phyloP scores from a whole-genome alignment of 2,888 invertebrate species.

The Portevinia maculata region DNA sequence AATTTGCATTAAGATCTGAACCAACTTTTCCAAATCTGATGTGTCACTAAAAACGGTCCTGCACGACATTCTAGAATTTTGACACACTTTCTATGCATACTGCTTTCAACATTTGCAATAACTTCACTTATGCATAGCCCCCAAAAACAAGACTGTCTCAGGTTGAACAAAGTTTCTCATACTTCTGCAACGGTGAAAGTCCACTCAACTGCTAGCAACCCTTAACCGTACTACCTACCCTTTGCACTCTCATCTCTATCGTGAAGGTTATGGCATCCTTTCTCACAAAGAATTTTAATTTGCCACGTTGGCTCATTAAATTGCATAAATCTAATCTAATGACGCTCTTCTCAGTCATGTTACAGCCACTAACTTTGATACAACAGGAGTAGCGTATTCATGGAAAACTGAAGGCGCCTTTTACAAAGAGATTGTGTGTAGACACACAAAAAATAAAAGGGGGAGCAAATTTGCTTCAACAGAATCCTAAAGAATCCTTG shows the following conservation, averaged over 20 bases:
- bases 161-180: not conserved
- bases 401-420: constrained; percentile 20
- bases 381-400: constrained; percentile 17
- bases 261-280: constrained; percentile 44
- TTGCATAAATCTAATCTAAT: constrained; percentile 56
- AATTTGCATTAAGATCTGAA: too few relatives aligned
- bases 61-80: too few relatives aligned
- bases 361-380: constrained; percentile 55
- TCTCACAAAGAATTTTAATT: constrained; percentile 39
- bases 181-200: not conserved
- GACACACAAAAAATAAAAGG: not conserved
- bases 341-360: constrained; percentile 47
- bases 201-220: not conserved
- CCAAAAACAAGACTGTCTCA: too few relatives aligned
- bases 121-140: too few relatives aligned
- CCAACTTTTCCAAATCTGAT: too few relatives aligned
- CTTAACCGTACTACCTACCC: not conserved
- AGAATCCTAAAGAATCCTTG: constrained; percentile 53
- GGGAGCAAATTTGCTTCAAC: too few relatives aligned
- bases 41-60: too few relatives aligned
- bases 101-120: too few relatives aligned
- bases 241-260: not conserved
- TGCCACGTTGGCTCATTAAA: constrained; percentile 51
- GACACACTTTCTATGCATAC: too few relatives aligned
- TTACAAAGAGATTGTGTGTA: constrained; percentile 5